These are phyloP conservation scores for Euwallacea fornicatus DNA, from an alignment of 1,140 invertebrate genomes.

Conservation along the genomic window DNA sequence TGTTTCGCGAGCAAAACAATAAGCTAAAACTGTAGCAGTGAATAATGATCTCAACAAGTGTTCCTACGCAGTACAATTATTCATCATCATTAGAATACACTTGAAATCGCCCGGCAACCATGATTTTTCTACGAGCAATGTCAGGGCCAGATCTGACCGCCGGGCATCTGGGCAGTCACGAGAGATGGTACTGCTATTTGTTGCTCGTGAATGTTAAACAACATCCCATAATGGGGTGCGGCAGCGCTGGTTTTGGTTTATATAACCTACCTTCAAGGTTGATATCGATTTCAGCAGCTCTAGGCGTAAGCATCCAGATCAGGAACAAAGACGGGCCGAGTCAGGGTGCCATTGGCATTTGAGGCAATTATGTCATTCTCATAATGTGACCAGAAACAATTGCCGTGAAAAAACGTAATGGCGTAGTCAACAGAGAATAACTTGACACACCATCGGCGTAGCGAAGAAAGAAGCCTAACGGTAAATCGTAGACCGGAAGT, in stretches of 20 bases:
- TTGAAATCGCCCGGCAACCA: constrained; percentile 3
- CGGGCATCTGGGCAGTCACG: constrained; percentile 2
- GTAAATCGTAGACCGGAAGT: constrained; percentile 50
- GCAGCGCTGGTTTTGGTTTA: background rate
- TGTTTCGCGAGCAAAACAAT: too few relatives aligned
- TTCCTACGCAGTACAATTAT: constrained; percentile 1
- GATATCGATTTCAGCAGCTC: too few relatives aligned
- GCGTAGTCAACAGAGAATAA: constrained; percentile 10
- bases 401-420: constrained; percentile 21
- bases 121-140: constrained; percentile 20
- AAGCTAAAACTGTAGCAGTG: too few relatives aligned
- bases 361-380: constrained; percentile 2
- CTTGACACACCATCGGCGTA: constrained; percentile 26
- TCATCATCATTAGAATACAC: background rate
- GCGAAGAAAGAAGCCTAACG: constrained; percentile 42
- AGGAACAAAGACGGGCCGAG: too few relatives aligned
- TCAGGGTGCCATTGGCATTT: background rate
- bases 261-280: background rate
- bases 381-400: constrained; percentile 13
- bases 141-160: constrained; percentile 6
- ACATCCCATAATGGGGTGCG: constrained; percentile 20
- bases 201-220: constrained; percentile 15
- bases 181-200: constrained; percentile 23
- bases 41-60: background rate
- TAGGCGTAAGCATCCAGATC: too few relatives aligned